Conservation (phyloP, 2,797 vertebrate genomes). For the Tauraco hartlaubi region DNA sequence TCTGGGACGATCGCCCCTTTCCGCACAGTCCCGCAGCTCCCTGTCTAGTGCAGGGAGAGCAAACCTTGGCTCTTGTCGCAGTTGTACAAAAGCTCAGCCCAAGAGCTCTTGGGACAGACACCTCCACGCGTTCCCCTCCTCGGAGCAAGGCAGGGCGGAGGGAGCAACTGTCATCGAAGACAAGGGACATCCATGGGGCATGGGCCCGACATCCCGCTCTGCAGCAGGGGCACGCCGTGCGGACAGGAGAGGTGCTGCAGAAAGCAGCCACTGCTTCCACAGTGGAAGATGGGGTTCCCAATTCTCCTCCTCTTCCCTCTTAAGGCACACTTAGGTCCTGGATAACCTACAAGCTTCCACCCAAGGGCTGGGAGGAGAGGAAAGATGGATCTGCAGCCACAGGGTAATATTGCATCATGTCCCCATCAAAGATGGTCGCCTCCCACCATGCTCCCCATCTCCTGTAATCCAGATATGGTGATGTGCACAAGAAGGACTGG, state of each 20-base stretch:
- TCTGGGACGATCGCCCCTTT: neutral
- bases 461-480: neutral
- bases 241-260: neutral
- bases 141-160: neutral
- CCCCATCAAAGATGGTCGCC: neutral
- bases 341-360: neutral
- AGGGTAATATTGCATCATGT: neutral
- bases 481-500: neutral
- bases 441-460: neutral
- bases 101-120: neutral
- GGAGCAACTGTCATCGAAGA: neutral
- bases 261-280: neutral
- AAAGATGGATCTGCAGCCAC: neutral
- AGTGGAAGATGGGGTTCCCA: neutral
- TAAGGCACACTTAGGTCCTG: neutral
- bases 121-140: neutral
- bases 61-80: neutral
- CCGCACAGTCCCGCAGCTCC: neutral
- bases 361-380: neutral
- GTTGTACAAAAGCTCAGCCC: neutral
- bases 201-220: neutral
- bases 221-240: fast-evolving
- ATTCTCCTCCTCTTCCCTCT: neutral
- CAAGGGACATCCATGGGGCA: neutral
- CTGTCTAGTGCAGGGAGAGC: neutral